Base-by-base conservation (phyloP, 2,888 invertebrate species). In the Acanthosoma haemorrhoidale region DNA sequence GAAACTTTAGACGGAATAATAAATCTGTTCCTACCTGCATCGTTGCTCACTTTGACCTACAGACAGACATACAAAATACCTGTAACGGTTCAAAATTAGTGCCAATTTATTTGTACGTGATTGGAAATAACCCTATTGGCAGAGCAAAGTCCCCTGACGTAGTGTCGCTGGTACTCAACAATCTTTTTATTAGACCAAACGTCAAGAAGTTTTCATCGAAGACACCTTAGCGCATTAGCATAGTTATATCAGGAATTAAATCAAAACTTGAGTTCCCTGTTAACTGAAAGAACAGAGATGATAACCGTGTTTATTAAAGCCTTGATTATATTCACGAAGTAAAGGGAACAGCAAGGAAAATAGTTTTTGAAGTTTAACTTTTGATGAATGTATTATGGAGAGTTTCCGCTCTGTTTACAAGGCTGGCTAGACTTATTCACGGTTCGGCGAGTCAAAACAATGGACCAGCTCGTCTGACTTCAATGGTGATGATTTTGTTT, bases 351-450 rank as follows among this genome's bases (percentile, higher is more conserved):
- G 51, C n/a, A n/a, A 51, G 29, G 51, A 51, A 51, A 51, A 25
- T 51, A 51, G 51, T 51, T 51, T 43, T 51, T 51, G 51, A 25
- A 51, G 51, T 51, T 51, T 51, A n/a, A n/a, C 25, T 51, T 25
- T 21, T 25, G 29, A 51, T 51, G 51, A 51, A 51, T 51, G 29
- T 51, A 25, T 51, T 51, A 29, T 25, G 29, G 51, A 51, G 21
- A 51, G 25, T 51, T 25, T 13, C 25, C 21, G 51, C 51, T 51
- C 25, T 51, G 51, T 25, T 51, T 25, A 51, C 51, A 51, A 25
- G 25, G 9, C 51, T 25, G n/a, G 29, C 25, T 51, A 21, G n/a
- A 51, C 51, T 51, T n/a, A n/a, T n/a, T 51, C 51, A 51, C 51
- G 51, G 25, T 1, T n/a, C n/a, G 51, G n/a, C 29, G 51, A 25